phyloP scores from a whole-genome alignment of 2,888 invertebrate species.

The Eupeodes luniger region DNA sequence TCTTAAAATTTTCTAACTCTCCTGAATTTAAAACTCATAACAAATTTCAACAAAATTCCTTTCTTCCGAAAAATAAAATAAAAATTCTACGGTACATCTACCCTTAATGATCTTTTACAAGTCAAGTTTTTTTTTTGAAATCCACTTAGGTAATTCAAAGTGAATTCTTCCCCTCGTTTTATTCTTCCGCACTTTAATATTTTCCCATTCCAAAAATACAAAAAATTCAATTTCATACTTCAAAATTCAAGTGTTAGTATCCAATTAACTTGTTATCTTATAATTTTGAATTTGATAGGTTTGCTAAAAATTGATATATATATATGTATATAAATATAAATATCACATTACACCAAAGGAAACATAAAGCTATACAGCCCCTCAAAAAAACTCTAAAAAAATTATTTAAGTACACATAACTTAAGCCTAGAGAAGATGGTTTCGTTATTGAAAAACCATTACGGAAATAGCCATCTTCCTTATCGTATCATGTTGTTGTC shows the following conservation, averaged over 20 bases:
- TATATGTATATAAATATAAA: neutral
- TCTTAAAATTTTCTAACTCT: too few species aligned
- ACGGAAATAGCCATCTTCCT: neutral
- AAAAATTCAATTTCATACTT: conserved; percentile 12
- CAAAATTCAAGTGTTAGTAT: conserved; percentile 8
- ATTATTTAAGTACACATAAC: neutral
- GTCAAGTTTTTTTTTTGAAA: too few species aligned
- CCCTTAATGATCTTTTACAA: too few species aligned
- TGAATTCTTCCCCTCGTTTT: neutral
- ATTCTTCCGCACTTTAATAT: neutral
- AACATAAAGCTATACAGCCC: neutral
- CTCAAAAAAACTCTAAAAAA: neutral
- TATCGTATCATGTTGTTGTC: neutral
- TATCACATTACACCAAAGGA: neutral
- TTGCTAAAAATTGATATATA: neutral
- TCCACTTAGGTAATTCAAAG: too few species aligned
- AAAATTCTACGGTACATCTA: too few species aligned
- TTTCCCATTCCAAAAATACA: neutral
- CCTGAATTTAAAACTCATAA: too few species aligned
- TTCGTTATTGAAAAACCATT: conserved; percentile 35
- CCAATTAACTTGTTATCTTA: conserved; percentile 39
- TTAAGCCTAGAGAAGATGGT: conserved; percentile 1
- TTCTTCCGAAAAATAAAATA: too few species aligned
- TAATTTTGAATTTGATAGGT: conserved; percentile 19
- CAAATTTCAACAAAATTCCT: too few species aligned